Conservation (phyloP, 2,888 invertebrate genomes). For the Drosophila helvetica region DNA sequence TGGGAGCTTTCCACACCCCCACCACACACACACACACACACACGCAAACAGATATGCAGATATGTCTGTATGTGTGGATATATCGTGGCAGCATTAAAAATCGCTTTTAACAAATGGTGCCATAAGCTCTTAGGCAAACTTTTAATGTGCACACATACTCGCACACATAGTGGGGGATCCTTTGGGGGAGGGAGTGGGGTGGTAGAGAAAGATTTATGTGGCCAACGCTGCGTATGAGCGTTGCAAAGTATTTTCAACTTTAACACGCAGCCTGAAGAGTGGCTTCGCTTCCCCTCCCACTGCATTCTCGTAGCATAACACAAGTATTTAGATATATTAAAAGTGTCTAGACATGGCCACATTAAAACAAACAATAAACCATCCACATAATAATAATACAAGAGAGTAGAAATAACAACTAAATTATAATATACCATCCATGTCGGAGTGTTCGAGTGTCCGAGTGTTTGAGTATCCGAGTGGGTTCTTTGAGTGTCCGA, state of each 20-base stretch:
- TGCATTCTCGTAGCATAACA: background rate
- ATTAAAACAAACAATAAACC: constrained; percentile 51
- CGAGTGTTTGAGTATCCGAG: constrained; percentile 9
- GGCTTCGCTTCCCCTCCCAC: constrained; percentile 2
- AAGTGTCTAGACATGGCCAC: constrained; percentile 66
- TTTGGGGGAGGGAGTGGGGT: background rate
- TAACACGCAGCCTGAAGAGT: constrained; percentile 35
- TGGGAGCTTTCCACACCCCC: constrained; percentile 4
- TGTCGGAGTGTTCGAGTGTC: background rate
- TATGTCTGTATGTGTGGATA: constrained; percentile 16
- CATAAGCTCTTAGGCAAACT: constrained; percentile 75
- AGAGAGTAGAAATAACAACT: constrained; percentile 17
- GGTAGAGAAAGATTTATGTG: constrained; percentile 66
- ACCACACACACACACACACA: background rate
- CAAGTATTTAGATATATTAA: constrained; percentile 60
- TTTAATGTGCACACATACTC: constrained; percentile 68
- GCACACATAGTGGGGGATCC: constrained; percentile 29
- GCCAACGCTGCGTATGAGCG: constrained; percentile 60
- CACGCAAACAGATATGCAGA: background rate
- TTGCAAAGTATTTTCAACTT: constrained; percentile 59
- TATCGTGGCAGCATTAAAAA: constrained; percentile 75
- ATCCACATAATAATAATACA: constrained; percentile 45
- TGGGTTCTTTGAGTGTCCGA: constrained; percentile 20
- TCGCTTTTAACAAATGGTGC: constrained; percentile 79
- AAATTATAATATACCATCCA: constrained; percentile 6